A percentile compares a stretch with the other conserved stretches of the same genome.
Evolutionary conservation across 2,113 vertebrate genomes (phyloP).

Genomic region (Paratilapia polleni): DNA sequence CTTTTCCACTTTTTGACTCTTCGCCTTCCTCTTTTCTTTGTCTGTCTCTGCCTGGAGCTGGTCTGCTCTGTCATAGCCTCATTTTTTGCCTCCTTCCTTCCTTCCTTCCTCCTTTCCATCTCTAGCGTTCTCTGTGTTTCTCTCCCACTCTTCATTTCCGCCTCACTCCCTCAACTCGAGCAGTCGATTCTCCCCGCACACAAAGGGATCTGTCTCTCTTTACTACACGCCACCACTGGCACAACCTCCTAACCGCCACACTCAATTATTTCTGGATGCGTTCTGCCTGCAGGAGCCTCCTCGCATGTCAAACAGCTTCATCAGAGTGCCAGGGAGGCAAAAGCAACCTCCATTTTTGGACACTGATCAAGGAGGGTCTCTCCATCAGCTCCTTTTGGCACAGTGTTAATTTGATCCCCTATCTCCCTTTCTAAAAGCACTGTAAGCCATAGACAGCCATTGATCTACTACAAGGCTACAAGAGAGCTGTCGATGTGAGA

Average conservation of each 20-base stretch:
- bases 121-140: conserved; percentile 20
- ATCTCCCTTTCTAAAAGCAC: conserved; percentile 33
- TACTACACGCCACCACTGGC: conserved; percentile 54
- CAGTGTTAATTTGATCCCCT: conserved; percentile 42
- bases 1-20: conserved; percentile 41
- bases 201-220: conserved; percentile 61
- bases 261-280: conserved; percentile 61
- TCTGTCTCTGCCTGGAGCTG: conserved; percentile 53
- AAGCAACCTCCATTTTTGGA: conserved; percentile 55
- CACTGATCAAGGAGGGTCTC: conserved; percentile 52
- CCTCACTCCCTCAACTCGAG: conserved; percentile 42
- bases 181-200: conserved; percentile 43
- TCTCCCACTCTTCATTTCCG: conserved; percentile 52
- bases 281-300: conserved; percentile 55
- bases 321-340: conserved; percentile 28
- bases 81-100: not conserved
- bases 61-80: conserved; percentile 28
- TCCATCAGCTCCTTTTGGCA: conserved; percentile 28
- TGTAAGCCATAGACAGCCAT: conserved; percentile 16
- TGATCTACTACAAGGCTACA: conserved; percentile 27
- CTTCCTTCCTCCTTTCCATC: conserved; percentile 19
- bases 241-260: conserved; percentile 58
- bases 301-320: conserved; percentile 61
- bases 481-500: conserved; percentile 17
- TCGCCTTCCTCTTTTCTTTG: conserved; percentile 27